Base-by-base conservation (phyloP, 2,888 invertebrate species). In the Andrena marginata region DNA sequence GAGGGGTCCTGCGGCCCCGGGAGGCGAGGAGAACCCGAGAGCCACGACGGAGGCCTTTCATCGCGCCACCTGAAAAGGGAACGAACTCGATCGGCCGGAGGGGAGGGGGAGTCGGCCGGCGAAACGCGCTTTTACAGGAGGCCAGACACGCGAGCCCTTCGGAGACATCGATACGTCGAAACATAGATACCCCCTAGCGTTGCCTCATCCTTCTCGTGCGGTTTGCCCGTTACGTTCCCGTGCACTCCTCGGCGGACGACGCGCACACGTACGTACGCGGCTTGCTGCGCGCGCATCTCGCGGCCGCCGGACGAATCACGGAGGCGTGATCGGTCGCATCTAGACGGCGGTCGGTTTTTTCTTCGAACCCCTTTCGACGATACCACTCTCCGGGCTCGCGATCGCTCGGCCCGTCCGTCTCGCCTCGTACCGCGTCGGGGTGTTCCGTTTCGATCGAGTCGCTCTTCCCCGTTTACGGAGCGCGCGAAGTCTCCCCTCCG, bases 71-170 rank as follows among this genome's bases (percentile, higher is more conserved):
- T 20, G 1, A 56, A 74, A 62, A 54, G 20, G n/a, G 13, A 65
- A 0, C 16, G n/a, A 16, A 35, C n/a, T 10, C 23, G 68, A 23
- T n/a, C 42, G 35, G 5, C n/a, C 20, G 6, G 8, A 2, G 42
- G 29, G 4, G 4, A 2, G 42, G 33, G 0, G 5, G 7, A 3
- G 6, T n/a, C 2, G 35, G 0, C 0, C 72, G 48, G n/a, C 6
- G 64, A 74, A 87, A 68, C 82, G 86, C 79, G 62, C 75, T 79
- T 81, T 88, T 85, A 86, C 29, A 49, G 26, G 56, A 59, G 51
- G 31, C 56, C 69, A 68, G 90, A 90, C 90, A 91, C 86, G 90
- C 86, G 89, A 91, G 85, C 87, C 88, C 83, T 85, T 85, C 75
- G 62, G 77, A 79, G 85, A 88, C 81, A 87, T 83, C 84, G 88